Base-by-base conservation (phyloP, 2,797 vertebrate genomes). In the Echeneis naucrates region DNA sequence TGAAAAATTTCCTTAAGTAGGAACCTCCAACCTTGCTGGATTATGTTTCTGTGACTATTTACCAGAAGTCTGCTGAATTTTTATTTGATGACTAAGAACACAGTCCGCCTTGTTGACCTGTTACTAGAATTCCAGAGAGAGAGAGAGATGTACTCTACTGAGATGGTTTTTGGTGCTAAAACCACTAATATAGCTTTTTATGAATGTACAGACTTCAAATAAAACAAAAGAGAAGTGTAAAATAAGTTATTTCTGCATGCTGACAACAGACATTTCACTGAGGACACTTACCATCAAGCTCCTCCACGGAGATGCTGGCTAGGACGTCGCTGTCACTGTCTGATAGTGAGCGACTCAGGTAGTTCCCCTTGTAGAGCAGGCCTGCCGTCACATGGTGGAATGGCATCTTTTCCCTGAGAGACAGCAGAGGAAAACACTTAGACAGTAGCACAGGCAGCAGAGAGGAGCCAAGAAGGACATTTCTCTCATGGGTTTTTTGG, bases 381-480 rank as follows among this genome's bases (percentile, higher is more conserved):
- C 97, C 97, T 62, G 97, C 97, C 64, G 97, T 98, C 92, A 99
- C 97, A 90, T 98, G 97, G 86, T 98, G 98, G 95, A 99, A 99
- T 90, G 98, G 97, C 98, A 99, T 99, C 95, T 98, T 98, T 92
- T 97, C 96, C 96, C 98, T 98, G 85, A 35, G 54, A 62, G 55
- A 72, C 38, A 19, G 50, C 35, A 72, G 5, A 50, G 50, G 60
- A 38, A 86, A 35, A 72, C 0, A 12, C 35, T 82, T 19, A 81
- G 65, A 56, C 17, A 16, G 45, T 14, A 30, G 48, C 1, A 24
- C 48, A 37, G 35, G 13, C 11, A 0, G 16, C 14, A 24, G 21
- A 8, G 2, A 52, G 21, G 10, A 30, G 45, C 1, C 42, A 10
- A 32, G 13, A 37, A 45, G 17, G 35, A 44, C 1, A 55, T 21